These are phyloP conservation scores for Branchellion lobata DNA, from an alignment of 2,888 invertebrate species.

Conservation along the genomic window DNA sequence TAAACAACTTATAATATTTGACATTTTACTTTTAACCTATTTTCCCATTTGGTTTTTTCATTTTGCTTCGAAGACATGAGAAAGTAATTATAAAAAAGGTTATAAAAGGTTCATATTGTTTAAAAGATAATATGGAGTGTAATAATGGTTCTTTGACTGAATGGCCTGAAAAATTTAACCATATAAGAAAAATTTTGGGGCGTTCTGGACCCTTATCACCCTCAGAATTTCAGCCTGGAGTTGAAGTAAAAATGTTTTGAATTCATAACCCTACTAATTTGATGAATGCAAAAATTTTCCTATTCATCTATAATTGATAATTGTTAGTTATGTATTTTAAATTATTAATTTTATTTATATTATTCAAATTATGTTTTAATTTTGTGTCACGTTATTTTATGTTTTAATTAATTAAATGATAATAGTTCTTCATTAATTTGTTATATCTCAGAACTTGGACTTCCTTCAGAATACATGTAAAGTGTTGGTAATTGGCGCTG, in stretches of 20 bases:
- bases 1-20: too few species aligned
- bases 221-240: conserved; percentile 83
- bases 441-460: conserved; percentile 68
- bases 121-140: neutral
- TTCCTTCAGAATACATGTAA: conserved; percentile 82
- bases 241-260: conserved; percentile 66
- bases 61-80: too few species aligned
- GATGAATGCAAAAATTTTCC: conserved; percentile 4
- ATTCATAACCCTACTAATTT: neutral
- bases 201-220: conserved; percentile 89
- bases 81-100: neutral
- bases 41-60: neutral
- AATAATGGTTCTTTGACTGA: conserved; percentile 18
- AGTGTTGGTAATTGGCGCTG: conserved; percentile 87
- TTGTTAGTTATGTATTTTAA: neutral
- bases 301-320: neutral
- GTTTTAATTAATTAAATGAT: neutral
- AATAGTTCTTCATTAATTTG: neutral
- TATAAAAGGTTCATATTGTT: neutral
- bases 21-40: neutral
- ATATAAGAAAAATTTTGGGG: conserved; percentile 81
- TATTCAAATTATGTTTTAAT: neutral
- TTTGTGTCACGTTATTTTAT: neutral
- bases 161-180: conserved; percentile 71
- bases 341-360: conserved; percentile 5